Conservation (phyloP, 2,113 vertebrate species). For the Noturus placidus region DNA sequence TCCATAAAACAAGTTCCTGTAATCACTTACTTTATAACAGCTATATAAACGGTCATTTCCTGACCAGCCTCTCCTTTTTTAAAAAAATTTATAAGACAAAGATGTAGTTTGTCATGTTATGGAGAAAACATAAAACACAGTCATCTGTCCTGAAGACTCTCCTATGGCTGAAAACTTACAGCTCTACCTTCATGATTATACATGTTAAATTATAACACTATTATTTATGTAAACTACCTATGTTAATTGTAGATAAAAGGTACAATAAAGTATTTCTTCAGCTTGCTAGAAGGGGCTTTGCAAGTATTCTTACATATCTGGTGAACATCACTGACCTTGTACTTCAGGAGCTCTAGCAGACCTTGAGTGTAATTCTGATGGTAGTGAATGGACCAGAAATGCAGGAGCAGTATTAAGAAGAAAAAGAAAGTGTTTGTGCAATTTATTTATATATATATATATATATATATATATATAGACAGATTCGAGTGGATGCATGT, state of each 20-base stretch:
- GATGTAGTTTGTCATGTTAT: background rate
- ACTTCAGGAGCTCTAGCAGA: background rate
- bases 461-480: too few relatives aligned
- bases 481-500: constrained; percentile 6
- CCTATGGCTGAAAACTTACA: background rate
- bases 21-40: background rate
- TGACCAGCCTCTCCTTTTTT: background rate
- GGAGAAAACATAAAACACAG: background rate
- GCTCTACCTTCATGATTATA: background rate
- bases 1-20: background rate
- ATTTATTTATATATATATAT: too few relatives aligned
- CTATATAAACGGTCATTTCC: background rate
- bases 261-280: background rate
- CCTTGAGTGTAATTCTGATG: background rate
- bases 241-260: background rate
- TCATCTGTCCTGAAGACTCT: background rate
- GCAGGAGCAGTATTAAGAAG: background rate
- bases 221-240: background rate
- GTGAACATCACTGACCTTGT: background rate
- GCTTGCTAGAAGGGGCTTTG: background rate
- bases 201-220: background rate
- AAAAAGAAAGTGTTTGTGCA: background rate
- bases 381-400: constrained; percentile 6
- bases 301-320: background rate
- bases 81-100: background rate